These are phyloP conservation scores for Artemia franciscana DNA, from an alignment of 1,140 invertebrate genomes.

Conservation along the genomic window DNA sequence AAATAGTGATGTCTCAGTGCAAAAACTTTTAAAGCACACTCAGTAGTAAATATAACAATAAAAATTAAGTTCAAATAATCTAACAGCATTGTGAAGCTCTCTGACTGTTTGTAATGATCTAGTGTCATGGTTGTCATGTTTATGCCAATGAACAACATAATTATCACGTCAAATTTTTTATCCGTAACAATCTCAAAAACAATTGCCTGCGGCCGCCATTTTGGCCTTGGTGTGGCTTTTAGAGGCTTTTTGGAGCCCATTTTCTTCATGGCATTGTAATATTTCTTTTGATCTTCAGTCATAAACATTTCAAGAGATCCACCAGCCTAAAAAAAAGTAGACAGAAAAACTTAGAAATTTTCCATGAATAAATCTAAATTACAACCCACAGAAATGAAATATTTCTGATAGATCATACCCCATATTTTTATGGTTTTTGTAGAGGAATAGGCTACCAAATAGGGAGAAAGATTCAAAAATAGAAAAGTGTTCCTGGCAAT, in stretches of 20 bases:
- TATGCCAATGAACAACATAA: constrained; percentile 93
- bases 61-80: constrained; percentile 88
- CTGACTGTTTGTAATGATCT: constrained; percentile 76
- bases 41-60: constrained; percentile 90
- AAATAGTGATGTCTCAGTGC: constrained; percentile 93
- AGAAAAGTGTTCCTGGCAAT: too few species aligned
- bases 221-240: constrained; percentile 89
- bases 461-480: too few species aligned
- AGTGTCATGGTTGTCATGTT: constrained; percentile 98
- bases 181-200: constrained; percentile 92
- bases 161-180: constrained; percentile 98
- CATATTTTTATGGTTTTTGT: too few species aligned
- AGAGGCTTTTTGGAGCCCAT: constrained; percentile 94
- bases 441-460: too few species aligned
- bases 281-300: constrained; percentile 99
- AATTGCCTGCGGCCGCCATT: constrained; percentile 82
- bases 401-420: too few species aligned
- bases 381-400: too few species aligned
- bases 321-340: constrained; percentile 36
- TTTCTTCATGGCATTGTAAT: constrained; percentile 99
- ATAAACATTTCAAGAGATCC: constrained; percentile 98
- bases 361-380: too few species aligned
- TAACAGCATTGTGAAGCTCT: constrained; percentile 53
- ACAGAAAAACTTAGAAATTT: too few species aligned
- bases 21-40: constrained; percentile 92